phyloP scores from a whole-genome alignment of 2,113 vertebrate species.

The Oryzias curvinotus region DNA sequence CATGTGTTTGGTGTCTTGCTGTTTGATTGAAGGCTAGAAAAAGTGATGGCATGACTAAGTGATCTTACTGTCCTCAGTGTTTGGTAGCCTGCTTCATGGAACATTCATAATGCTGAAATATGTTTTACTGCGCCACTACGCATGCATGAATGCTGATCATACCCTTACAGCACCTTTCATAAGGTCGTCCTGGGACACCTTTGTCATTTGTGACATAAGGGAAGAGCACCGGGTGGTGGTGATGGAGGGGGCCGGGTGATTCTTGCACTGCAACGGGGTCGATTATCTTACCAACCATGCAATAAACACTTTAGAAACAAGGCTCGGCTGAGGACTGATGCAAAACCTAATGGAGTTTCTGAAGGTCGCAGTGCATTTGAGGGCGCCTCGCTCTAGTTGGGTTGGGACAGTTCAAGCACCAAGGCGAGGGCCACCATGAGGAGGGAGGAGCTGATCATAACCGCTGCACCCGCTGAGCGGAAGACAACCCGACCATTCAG shows the following conservation, averaged over 20 bases:
- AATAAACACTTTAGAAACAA: constrained; percentile 29
- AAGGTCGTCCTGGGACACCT: constrained; percentile 35
- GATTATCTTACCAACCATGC: constrained; percentile 39
- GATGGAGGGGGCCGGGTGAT: constrained; percentile 1
- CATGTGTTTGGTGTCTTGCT: background rate
- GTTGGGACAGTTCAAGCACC: constrained; percentile 54
- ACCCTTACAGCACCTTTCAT: constrained; percentile 53
- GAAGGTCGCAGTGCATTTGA: constrained; percentile 37
- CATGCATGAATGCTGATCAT: constrained; percentile 53
- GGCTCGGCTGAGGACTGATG: constrained; percentile 31
- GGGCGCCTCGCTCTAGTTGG: constrained; percentile 50
- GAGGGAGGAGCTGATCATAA: constrained; percentile 53
- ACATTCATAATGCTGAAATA: constrained; percentile 63
- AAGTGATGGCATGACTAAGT: constrained; percentile 13
- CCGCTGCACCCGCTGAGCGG: constrained; percentile 44
- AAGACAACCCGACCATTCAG: constrained; percentile 67
- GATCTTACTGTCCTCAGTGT: constrained; percentile 13
- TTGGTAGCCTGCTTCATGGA: constrained; percentile 45
- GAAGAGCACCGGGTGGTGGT: constrained; percentile 13
- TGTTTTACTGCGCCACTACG: constrained; percentile 31
- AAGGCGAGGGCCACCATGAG: constrained; percentile 44
- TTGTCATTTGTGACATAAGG: constrained; percentile 55
- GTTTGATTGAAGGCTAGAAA: constrained; percentile 13
- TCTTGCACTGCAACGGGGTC: constrained; percentile 42
- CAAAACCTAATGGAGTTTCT: constrained; percentile 48